These are phyloP conservation scores for Dryoscopus gambensis DNA, from an alignment of 2,113 vertebrate species.

Conservation along the genomic window DNA sequence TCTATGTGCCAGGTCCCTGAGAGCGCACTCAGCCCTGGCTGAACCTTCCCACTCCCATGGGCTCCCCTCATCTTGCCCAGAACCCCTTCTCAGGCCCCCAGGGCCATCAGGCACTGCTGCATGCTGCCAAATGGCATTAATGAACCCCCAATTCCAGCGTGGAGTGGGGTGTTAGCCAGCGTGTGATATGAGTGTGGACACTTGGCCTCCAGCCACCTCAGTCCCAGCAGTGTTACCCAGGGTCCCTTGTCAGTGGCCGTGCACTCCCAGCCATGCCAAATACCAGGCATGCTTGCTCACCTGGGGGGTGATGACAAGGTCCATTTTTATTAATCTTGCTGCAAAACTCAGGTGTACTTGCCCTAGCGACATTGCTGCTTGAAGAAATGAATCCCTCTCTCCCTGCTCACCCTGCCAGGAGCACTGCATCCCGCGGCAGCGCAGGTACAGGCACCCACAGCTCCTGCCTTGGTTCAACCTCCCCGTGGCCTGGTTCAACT, in stretches of 20 bases:
- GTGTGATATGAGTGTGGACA: neutral
- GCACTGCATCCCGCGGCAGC: accelerated
- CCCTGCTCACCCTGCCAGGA: neutral
- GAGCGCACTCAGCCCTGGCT: neutral
- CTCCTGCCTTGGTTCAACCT: neutral
- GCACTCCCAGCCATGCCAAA: neutral
- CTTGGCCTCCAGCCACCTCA: too few relatives aligned
- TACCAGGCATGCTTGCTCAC: neutral
- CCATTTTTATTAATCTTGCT: neutral
- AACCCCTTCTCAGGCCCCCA: neutral
- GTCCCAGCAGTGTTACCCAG: neutral
- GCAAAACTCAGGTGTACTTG: neutral
- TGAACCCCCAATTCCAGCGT: neutral
- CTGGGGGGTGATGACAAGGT: accelerated
- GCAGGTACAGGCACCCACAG: accelerated
- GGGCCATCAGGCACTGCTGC: neutral
- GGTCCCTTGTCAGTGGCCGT: accelerated
- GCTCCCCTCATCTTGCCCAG: neutral
- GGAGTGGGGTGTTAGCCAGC: neutral
- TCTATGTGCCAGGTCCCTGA: accelerated
- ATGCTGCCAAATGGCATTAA: neutral
- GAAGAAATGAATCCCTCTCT: neutral
- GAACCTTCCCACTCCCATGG: neutral
- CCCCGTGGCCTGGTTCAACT: neutral
- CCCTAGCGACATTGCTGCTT: neutral